These are phyloP conservation scores for Sipha maydis DNA, from an alignment of 2,888 invertebrate species.

Conservation along the genomic window DNA sequence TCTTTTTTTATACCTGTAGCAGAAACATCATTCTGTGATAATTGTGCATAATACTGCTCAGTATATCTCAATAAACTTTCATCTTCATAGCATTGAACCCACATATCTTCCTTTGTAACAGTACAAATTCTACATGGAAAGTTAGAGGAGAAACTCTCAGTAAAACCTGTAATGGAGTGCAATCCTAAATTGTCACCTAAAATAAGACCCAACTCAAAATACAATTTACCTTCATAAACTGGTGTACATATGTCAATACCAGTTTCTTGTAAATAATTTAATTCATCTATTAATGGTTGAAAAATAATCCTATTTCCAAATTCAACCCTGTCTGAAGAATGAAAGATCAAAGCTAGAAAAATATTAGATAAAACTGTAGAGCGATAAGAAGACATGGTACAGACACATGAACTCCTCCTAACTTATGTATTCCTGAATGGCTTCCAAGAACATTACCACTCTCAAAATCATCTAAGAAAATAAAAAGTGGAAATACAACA, in stretches of 20 bases:
- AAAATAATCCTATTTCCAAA: no score
- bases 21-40: neutral
- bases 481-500: neutral
- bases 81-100: neutral
- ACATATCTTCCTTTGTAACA: neutral
- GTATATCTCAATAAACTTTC: neutral
- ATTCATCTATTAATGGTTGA: no score
- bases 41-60: neutral
- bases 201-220: no score
- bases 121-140: neutral
- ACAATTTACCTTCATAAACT: no score
- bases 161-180: no score
- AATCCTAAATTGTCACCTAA: no score
- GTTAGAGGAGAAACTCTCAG: no score
- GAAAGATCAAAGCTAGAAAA: neutral
- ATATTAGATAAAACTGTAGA: constrained; percentile 3
- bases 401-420: neutral
- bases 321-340: neutral
- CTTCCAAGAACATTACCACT: neutral
- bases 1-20: constrained; percentile 14
- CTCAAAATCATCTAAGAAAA: neutral
- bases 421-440: constrained; percentile 5
- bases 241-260: no score
- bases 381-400: neutral
- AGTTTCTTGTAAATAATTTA: no score